phyloP scores from a whole-genome alignment of 2,113 vertebrate genomes.

The Seriola dumerili region DNA sequence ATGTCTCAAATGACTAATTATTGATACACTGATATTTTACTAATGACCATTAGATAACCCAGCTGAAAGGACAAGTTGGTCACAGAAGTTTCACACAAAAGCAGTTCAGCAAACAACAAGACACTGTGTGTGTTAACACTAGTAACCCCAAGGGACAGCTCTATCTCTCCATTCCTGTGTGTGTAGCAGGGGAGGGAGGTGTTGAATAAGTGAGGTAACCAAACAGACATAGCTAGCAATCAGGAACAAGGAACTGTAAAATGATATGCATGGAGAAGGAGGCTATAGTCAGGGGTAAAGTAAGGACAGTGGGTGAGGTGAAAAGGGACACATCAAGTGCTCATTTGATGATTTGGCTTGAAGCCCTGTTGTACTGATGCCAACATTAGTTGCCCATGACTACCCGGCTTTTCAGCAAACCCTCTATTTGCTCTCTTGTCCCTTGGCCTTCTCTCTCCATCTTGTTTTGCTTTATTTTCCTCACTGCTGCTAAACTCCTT shows the following conservation, averaged over 20 bases:
- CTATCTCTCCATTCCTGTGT: background rate
- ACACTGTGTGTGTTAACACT: background rate
- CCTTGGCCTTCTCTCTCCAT: background rate
- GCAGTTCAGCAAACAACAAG: background rate
- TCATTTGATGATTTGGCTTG: slow-evolving; percentile 43
- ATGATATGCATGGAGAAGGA: slow-evolving; percentile 23
- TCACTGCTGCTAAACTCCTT: slow-evolving; percentile 2
- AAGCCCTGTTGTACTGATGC: slow-evolving; percentile 28
- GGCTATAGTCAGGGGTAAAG: slow-evolving; percentile 7
- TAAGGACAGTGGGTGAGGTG: slow-evolving; percentile 30
- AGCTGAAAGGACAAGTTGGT: background rate
- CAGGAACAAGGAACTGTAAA: slow-evolving; percentile 45
- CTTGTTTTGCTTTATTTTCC: background rate
- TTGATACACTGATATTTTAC: background rate
- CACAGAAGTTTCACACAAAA: background rate
- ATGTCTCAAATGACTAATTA: background rate
- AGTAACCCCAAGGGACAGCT: background rate
- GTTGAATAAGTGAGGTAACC: background rate
- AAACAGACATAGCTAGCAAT: background rate
- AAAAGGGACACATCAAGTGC: slow-evolving; percentile 14
- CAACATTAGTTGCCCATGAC: slow-evolving; percentile 50
- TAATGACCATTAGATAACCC: background rate
- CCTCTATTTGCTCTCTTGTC: slow-evolving; percentile 23
- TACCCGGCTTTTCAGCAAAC: slow-evolving; percentile 21
- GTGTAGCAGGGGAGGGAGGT: background rate